Evolutionary conservation across 35 echinoderm and acorn worm species (phyloP), one percentile per base, ranked within the genome.

Genomic region (Lytechinus pictus): DNA sequence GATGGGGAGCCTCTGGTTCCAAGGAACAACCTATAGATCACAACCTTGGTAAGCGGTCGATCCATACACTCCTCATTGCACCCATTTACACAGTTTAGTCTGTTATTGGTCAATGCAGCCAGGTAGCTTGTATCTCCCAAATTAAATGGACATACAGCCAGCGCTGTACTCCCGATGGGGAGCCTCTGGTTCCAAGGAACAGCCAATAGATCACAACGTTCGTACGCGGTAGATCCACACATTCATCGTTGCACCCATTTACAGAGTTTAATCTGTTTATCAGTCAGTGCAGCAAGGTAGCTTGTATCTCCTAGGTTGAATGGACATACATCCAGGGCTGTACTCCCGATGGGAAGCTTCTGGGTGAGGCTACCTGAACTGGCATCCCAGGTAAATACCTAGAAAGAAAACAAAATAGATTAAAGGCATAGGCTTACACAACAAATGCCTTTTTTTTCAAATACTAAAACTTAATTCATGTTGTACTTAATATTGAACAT

Each of bases 301-400:
- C 93, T 52, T 9, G 87, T 60, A 52, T 94, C 94, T 91, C 97
- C 97, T 24, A 94, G 92, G 5, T 52, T 61, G 57, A 99, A 98
- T 61, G 98, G 97, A 55, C 97, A 98, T 3, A 97, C 95, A 54
- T 99, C 98, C 4, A 99, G 96, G 9, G 97, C 95, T 9, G 97
- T 96, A 27, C 94, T 94, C 94, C 95, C 96, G 9, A 93, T 87
- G 19, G 79, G 11, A 4, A 99, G 56, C 54, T 97, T 98, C 94
- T 99, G 98, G 4, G 94, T 55, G 61, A 95, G 90, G 11, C 14
- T 89, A 6, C 98, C 97, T 16, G 95, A 95, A 87, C 89, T 97
- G 19, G 94, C 94, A 61, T 98, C 98, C 98, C 98, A 99, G 8
- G 98, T 44, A 57, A 96, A 94, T 10, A 96, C 94, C 98, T 99